Conservation (phyloP, 2,888 invertebrate genomes). For the Callosobruchus maculatus region DNA sequence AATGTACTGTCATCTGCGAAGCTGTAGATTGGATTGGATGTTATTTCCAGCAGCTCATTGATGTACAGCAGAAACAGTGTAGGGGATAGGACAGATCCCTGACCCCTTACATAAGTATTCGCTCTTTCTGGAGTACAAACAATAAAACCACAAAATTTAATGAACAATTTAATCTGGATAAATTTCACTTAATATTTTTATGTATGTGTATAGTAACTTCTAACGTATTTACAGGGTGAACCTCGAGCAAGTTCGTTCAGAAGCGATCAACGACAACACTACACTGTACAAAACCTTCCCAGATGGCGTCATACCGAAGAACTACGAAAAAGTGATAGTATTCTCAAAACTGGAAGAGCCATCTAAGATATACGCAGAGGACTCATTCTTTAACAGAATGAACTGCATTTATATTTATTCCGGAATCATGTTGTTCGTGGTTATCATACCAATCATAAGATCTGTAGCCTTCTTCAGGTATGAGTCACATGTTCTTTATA, state of each 20-base stretch:
- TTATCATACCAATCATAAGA: conserved; percentile 48
- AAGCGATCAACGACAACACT: conserved; percentile 15
- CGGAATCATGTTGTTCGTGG: conserved; percentile 30
- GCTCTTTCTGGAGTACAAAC: no score
- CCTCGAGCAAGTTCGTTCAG: conserved; percentile 32
- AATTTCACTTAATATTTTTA: background rate
- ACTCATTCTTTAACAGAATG: conserved; percentile 26
- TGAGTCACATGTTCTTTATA: background rate
- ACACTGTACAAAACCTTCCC: conserved; percentile 19
- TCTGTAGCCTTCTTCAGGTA: conserved; percentile 51
- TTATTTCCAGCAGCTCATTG: no score
- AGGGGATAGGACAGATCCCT: no score
- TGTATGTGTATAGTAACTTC: background rate
- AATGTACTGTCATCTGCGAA: no score
- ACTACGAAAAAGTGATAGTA: conserved; percentile 14
- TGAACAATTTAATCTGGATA: no score
- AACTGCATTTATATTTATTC: conserved; percentile 34
- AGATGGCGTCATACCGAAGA: conserved; percentile 24
- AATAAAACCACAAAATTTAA: no score
- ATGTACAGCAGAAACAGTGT: no score
- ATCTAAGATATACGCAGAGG: background rate
- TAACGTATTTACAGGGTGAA: conserved; percentile 37
- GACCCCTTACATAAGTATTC: no score
- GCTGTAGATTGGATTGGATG: no score
- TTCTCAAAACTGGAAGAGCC: background rate